Conservation (phyloP, 2,797 vertebrate genomes). For the Amphiprion clarkii region DNA sequence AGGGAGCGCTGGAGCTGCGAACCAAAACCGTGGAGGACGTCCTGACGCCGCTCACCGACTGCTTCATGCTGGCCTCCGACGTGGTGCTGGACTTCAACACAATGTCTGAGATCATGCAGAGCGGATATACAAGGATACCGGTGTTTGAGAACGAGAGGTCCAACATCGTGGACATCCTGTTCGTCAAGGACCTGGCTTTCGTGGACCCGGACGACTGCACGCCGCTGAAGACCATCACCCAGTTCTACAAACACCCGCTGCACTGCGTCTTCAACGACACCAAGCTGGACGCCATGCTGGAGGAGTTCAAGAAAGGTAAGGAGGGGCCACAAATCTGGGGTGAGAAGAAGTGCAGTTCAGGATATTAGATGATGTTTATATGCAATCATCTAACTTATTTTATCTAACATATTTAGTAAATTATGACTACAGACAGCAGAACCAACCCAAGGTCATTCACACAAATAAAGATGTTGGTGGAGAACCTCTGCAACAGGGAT, state of each 20-base stretch:
- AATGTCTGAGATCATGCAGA: slow-evolving; percentile 93
- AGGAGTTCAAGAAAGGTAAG: slow-evolving; percentile 99
- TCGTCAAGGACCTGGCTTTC: slow-evolving; percentile 97
- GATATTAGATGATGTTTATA: too few species aligned
- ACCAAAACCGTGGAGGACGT: slow-evolving; percentile 95
- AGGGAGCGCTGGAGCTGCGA: slow-evolving; percentile 93
- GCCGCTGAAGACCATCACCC: slow-evolving; percentile 95
- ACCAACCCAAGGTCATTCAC: too few species aligned
- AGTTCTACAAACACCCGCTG: slow-evolving; percentile 95
- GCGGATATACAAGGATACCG: slow-evolving; percentile 94
- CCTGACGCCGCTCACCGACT: slow-evolving; percentile 92
- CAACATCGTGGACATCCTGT: slow-evolving; percentile 96
- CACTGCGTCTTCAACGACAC: slow-evolving; percentile 98
- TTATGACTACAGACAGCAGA: too few species aligned
- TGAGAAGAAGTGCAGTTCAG: too few species aligned
- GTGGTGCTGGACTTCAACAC: slow-evolving; percentile 91
- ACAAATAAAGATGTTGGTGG: too few species aligned
- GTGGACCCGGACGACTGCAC: slow-evolving; percentile 98
- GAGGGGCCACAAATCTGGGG: neutral
- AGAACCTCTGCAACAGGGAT: too few species aligned
- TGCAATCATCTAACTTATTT: too few species aligned
- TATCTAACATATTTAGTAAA: too few species aligned
- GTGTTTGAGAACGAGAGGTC: slow-evolving; percentile 92
- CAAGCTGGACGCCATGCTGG: slow-evolving; percentile 94
- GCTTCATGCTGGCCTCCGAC: slow-evolving; percentile 93